A percentile compares a stretch with the other conserved stretches of the same genome.
Evolutionary conservation across 2,888 invertebrate genomes (phyloP).

Genomic region (Spicauda simplicius): DNA sequence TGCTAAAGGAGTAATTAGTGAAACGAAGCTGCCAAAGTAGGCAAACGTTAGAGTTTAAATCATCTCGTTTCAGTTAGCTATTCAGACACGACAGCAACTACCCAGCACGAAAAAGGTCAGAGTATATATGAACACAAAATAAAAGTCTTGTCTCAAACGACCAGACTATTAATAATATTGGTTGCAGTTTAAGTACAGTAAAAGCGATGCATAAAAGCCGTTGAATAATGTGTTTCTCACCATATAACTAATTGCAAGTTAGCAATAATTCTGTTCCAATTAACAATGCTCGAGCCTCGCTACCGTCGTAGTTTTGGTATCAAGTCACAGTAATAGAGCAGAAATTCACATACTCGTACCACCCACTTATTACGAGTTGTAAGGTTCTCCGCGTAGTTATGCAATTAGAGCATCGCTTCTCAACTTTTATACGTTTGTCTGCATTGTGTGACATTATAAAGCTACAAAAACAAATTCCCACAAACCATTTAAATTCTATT

Average conservation of each 20-base stretch:
- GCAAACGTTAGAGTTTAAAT: too few relatives aligned
- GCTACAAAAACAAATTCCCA: too few relatives aligned
- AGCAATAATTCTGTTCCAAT: conserved; percentile 17
- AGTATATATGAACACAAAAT: too few relatives aligned
- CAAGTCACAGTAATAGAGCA: background rate
- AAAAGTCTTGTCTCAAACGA: too few relatives aligned
- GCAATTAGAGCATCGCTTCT: background rate
- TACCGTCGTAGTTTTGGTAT: background rate
- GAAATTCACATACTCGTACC: background rate
- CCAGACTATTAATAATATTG: too few relatives aligned
- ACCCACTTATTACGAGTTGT: background rate
- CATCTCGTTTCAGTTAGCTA: too few relatives aligned
- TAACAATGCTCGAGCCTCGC: conserved; percentile 29
- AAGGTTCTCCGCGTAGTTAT: background rate
- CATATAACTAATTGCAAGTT: background rate
- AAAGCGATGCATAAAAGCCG: background rate
- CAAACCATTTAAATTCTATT: too few relatives aligned
- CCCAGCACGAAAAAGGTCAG: too few relatives aligned
- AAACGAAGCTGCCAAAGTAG: too few relatives aligned
- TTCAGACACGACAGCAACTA: too few relatives aligned
- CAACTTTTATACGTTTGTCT: background rate
- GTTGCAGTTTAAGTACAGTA: background rate
- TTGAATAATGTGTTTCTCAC: background rate
- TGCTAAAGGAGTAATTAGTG: too few relatives aligned
- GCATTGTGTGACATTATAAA: too few relatives aligned